A percentile compares a stretch with the other conserved stretches of the same genome.
These are phyloP conservation scores for Hormiphora californensis DNA, from an alignment of 37 sponge, comb jelly and placozoan genomes.

Conservation along the genomic window DNA sequence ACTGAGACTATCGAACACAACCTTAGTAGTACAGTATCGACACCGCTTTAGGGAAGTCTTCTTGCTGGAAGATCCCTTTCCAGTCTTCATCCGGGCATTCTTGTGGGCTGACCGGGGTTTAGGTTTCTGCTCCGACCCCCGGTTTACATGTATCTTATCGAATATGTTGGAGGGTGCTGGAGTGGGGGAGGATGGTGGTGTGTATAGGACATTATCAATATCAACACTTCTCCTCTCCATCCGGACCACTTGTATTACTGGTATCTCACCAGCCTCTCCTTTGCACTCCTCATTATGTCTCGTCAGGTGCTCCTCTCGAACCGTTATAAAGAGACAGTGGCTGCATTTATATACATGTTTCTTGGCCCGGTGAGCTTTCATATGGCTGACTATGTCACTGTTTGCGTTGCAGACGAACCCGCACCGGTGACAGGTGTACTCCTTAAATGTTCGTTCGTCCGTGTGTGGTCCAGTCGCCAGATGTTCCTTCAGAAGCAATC, in stretches of 20 bases:
- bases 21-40: slow-evolving; percentile 35
- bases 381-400: slow-evolving; percentile 12
- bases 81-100: no score
- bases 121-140: background rate
- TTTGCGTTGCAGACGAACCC: slow-evolving; percentile 1
- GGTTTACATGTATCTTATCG: background rate
- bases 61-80: no score
- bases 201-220: slow-evolving; percentile 22
- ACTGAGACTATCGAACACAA: background rate
- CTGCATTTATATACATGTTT: background rate
- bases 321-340: background rate
- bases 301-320: background rate
- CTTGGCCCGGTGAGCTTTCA: slow-evolving; percentile 52
- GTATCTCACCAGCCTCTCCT: background rate
- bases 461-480: background rate
- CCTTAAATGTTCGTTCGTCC: slow-evolving; percentile 3
- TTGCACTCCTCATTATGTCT: background rate
- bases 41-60: background rate
- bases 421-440: slow-evolving; percentile 20
- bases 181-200: slow-evolving; percentile 5
- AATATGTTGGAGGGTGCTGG: slow-evolving; percentile 10
- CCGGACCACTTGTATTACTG: slow-evolving; percentile 10
- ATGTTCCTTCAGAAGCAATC: background rate
- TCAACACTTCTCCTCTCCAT: background rate
- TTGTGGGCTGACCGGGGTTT: no score